A percentile compares a stretch with the other conserved stretches of the same genome.
These are phyloP conservation scores for Calcarius lapponicus DNA, from an alignment of 2,797 vertebrate genomes.

Conservation along the genomic window DNA sequence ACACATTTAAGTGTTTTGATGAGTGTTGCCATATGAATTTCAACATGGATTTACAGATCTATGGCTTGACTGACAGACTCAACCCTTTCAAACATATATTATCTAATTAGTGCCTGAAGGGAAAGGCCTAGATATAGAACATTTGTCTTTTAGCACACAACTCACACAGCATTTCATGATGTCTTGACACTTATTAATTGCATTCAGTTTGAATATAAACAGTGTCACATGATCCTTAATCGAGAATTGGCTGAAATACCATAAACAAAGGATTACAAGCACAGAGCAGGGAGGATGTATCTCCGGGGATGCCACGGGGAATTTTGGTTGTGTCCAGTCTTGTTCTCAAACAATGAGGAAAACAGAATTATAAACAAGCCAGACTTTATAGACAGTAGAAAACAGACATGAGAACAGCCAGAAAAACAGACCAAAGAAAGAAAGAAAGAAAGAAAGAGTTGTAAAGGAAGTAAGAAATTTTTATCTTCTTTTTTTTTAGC, in stretches of 20 bases:
- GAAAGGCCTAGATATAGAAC: constrained; percentile 53
- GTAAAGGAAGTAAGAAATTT: not conserved
- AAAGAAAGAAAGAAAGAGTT: not conserved
- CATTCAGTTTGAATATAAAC: constrained; percentile 65
- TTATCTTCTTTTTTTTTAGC: not conserved
- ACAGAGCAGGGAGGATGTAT: not conserved
- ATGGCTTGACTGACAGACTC: constrained; percentile 48
- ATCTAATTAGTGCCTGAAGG: constrained; percentile 64
- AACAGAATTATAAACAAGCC: not conserved
- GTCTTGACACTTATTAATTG: constrained; percentile 69
- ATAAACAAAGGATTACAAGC: constrained; percentile 69
- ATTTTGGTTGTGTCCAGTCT: constrained; percentile 53
- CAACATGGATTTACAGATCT: constrained; percentile 61
- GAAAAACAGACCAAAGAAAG: not conserved
- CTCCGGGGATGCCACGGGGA: not conserved
- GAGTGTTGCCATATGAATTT: constrained; percentile 67
- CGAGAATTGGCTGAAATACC: constrained; percentile 58
- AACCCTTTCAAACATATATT: constrained; percentile 61
- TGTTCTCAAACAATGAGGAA: constrained; percentile 38
- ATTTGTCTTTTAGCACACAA: constrained; percentile 61
- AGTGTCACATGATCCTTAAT: constrained; percentile 56
- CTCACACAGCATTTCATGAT: constrained; percentile 54
- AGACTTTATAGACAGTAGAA: not conserved
- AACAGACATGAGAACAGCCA: not conserved
- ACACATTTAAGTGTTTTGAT: constrained; percentile 59